A percentile compares a stretch with the other conserved stretches of the same genome.
Conservation (phyloP, 2,888 invertebrate genomes). For the Pandemis corylana region DNA sequence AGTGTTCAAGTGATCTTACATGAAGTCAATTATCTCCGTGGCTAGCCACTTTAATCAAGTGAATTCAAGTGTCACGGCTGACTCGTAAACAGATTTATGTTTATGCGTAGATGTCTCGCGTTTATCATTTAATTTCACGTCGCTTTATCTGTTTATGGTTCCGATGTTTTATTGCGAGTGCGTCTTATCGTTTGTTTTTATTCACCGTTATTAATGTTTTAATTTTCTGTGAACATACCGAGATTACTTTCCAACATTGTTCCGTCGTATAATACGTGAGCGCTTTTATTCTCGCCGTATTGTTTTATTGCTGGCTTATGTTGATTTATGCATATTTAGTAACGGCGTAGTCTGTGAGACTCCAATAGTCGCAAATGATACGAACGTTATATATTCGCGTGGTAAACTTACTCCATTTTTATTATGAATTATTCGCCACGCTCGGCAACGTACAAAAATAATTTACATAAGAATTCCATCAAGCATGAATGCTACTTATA, state of each 20-base stretch:
- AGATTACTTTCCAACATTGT: conserved; percentile 40
- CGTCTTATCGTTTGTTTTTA: conserved; percentile 37
- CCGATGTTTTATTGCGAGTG: conserved; percentile 36
- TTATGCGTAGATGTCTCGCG: conserved; percentile 25
- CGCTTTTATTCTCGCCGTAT: conserved; percentile 30
- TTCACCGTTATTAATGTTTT: conserved; percentile 42
- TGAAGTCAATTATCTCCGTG: conserved; percentile 40
- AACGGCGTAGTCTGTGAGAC: conserved; percentile 21
- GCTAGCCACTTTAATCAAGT: conserved; percentile 40
- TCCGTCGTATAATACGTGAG: conserved; percentile 22
- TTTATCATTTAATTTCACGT: conserved; percentile 37
- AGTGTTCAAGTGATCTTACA: conserved; percentile 39
- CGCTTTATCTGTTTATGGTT: conserved; percentile 32
- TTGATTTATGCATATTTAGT: conserved; percentile 37
- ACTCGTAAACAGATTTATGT: conserved; percentile 34
- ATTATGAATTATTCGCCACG: conserved; percentile 11
- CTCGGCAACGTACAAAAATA: conserved; percentile 14
- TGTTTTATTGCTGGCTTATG: conserved; percentile 37
- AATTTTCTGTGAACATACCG: conserved; percentile 37
- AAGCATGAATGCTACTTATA: conserved; percentile 17
- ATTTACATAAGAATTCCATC: conserved; percentile 31
- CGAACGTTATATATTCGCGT: conserved; percentile 13
- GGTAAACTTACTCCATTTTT: conserved; percentile 19
- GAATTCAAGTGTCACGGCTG: conserved; percentile 34
- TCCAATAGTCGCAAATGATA: conserved; percentile 28